Percentiles rank a stretch among this genome's conserved stretches.
phyloP scores from a whole-genome alignment of 2,888 invertebrate genomes.

The Lasioglossum figueresi region DNA sequence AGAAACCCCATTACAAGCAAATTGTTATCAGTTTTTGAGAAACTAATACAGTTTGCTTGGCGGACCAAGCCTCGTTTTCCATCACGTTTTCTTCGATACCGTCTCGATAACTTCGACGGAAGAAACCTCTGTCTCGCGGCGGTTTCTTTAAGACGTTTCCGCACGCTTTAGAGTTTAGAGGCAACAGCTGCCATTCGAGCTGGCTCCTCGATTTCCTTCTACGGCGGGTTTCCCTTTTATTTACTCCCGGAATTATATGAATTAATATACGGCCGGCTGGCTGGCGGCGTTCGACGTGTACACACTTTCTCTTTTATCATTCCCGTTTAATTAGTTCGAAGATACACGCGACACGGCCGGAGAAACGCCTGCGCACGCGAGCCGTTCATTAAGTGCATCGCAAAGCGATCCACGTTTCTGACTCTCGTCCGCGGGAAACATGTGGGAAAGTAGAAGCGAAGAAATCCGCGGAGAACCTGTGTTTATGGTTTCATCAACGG shows the following conservation, averaged over 20 bases:
- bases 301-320: conserved; percentile 55
- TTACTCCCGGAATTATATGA: conserved; percentile 14
- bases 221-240: conserved; percentile 25
- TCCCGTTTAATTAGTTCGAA: conserved; percentile 51
- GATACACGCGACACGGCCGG: conserved; percentile 36
- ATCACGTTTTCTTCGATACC: too few species aligned
- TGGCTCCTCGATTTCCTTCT: not conserved
- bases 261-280: conserved; percentile 15
- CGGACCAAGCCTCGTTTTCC: too few species aligned
- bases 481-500: not conserved
- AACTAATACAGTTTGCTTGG: not conserved
- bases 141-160: conserved; percentile 21
- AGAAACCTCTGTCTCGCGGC: not conserved
- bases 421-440: not conserved
- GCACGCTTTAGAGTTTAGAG: not conserved
- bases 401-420: conserved; percentile 33
- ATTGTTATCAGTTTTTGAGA: too few species aligned
- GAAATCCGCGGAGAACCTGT: not conserved
- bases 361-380: conserved; percentile 52
- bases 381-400: conserved; percentile 54
- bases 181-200: conserved; percentile 18
- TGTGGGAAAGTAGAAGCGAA: conserved; percentile 36
- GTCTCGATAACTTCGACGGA: not conserved
- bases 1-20: not conserved
- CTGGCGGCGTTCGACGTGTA: not conserved